Evolutionary conservation across 2,797 vertebrate genomes (phyloP).

Genomic region (Channa striata): DNA sequence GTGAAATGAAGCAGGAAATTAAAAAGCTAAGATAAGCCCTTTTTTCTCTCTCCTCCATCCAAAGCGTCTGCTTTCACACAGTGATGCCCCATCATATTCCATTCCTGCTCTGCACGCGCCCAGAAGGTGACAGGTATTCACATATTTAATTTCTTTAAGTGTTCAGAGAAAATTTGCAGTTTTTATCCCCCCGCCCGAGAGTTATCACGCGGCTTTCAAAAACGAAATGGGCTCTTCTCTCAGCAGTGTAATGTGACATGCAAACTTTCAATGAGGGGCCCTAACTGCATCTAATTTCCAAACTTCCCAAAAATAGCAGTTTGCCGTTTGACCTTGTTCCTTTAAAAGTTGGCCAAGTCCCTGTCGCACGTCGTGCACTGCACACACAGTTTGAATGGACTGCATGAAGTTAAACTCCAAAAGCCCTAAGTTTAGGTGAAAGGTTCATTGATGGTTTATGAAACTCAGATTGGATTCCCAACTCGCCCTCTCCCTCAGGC

Average conservation of each 20-base stretch:
- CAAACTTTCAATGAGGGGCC: slow-evolving; percentile 18
- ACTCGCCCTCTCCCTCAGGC: slow-evolving; percentile 24
- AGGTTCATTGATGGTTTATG: slow-evolving; percentile 39
- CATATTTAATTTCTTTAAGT: slow-evolving; percentile 58
- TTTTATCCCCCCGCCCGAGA: neutral
- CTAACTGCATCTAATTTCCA: slow-evolving; percentile 43
- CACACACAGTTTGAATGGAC: neutral
- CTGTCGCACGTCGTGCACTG: neutral
- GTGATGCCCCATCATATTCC: slow-evolving; percentile 49
- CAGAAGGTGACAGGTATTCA: slow-evolving; percentile 51
- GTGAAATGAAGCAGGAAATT: slow-evolving; percentile 86
- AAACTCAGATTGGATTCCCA: slow-evolving; percentile 40
- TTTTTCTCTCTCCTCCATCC: slow-evolving; percentile 46
- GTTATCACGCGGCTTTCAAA: slow-evolving; percentile 19
- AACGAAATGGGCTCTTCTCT: slow-evolving; percentile 26
- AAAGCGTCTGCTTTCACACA: slow-evolving; percentile 56
- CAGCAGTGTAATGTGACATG: slow-evolving; percentile 23
- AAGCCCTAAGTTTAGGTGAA: slow-evolving; percentile 28
- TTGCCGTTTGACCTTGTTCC: slow-evolving; percentile 69
- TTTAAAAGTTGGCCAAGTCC: slow-evolving; percentile 49
- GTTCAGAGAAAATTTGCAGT: slow-evolving; percentile 24
- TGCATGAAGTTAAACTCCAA: slow-evolving; percentile 8
- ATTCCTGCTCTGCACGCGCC: slow-evolving; percentile 33
- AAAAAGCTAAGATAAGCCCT: slow-evolving; percentile 79
- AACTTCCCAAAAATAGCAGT: slow-evolving; percentile 70